Evolutionary conservation across 1,140 invertebrate species (phyloP), one percentile per base, ranked within the genome.

Genomic region (Cotesia chilonis): DNA sequence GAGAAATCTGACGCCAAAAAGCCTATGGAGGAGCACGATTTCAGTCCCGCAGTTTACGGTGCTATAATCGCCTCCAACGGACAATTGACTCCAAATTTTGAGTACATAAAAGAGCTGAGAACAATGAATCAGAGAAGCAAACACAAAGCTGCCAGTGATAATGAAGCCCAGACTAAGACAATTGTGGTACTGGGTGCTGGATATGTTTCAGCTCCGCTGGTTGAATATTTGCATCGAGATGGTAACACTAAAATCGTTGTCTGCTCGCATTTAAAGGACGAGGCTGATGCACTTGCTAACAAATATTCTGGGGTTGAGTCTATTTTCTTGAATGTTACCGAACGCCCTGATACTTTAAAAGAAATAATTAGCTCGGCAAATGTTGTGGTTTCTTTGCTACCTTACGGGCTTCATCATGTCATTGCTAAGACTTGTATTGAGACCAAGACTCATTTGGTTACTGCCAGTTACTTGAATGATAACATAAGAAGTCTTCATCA

Each of bases 61-160:
- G 96, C 97, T 6, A 96, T 99, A 68, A 99, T 99, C 75, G 94
- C 97, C 0, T 98, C 95, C 75, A 98, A 99, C 82, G 97, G 97
- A 61, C 88, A 90, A 78, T 84, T 99, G 71, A 99, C 98, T 0
- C 91, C 95, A 1, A 94, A 94, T 80, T 99, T 94, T 86, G 92
- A 98, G 85, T 99, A 99, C 79, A 99, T 99, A 78, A 90, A 93
- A 76, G 96, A 98, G 63, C 85, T 99, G 3, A 89, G 98, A 74
- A 89, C 86, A 68, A 79, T 87, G 0, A 83, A 82, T 78, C 76
- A 77, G 6, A 78, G 81, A 1, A 85, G 84, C 57, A 83, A 75
- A 60, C 84, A 87, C 52, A 87, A 86, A 68, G 81, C 82, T 9
- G 6, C 41, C 10, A 47, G 41, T n/a, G 85, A 87, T 17, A 78